Percentiles rank a stretch among this genome's conserved stretches.
Evolutionary conservation across 1,140 invertebrate species (phyloP).

Genomic region (Drosophila micromelanica): DNA sequence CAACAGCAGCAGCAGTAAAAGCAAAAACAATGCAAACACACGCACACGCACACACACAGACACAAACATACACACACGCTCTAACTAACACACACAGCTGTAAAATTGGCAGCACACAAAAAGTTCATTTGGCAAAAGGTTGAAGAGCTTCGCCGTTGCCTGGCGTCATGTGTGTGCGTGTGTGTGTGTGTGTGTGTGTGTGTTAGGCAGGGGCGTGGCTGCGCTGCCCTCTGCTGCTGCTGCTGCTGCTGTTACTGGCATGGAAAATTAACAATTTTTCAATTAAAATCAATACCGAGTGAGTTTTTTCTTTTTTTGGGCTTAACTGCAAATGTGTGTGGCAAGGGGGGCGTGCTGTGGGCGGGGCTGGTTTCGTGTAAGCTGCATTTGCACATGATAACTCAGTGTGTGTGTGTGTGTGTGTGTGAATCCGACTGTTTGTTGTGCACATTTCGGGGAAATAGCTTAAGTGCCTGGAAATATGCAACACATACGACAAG

Average conservation of each 20-base stretch:
- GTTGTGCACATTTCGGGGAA: conserved; percentile 67
- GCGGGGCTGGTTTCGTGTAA: conserved; percentile 24
- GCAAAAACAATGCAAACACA: conserved; percentile 18
- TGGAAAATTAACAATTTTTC: conserved; percentile 83
- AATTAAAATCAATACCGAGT: conserved; percentile 82
- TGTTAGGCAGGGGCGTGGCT: conserved; percentile 49
- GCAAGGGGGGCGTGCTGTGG: background rate
- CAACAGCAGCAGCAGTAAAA: conserved; percentile 20
- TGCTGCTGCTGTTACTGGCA: conserved; percentile 69
- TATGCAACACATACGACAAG: conserved; percentile 69
- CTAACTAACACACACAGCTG: conserved; percentile 28
- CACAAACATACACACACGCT: conserved; percentile 19
- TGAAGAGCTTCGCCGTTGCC: conserved; percentile 15
- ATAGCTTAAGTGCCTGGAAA: conserved; percentile 81
- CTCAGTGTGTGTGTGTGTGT: no score
- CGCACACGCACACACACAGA: conserved; percentile 29
- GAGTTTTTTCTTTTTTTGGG: conserved; percentile 46
- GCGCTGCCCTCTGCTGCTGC: conserved; percentile 22
- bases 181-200: conserved; percentile 22
- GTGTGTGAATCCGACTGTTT: conserved; percentile 25
- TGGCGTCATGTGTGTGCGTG: background rate
- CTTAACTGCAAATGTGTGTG: conserved; percentile 28
- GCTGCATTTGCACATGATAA: conserved; percentile 47
- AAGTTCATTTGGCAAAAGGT: conserved; percentile 65
- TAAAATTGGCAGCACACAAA: conserved; percentile 73